These are phyloP conservation scores for Hyphantria cunea DNA, from an alignment of 1,140 invertebrate genomes.

Conservation along the genomic window DNA sequence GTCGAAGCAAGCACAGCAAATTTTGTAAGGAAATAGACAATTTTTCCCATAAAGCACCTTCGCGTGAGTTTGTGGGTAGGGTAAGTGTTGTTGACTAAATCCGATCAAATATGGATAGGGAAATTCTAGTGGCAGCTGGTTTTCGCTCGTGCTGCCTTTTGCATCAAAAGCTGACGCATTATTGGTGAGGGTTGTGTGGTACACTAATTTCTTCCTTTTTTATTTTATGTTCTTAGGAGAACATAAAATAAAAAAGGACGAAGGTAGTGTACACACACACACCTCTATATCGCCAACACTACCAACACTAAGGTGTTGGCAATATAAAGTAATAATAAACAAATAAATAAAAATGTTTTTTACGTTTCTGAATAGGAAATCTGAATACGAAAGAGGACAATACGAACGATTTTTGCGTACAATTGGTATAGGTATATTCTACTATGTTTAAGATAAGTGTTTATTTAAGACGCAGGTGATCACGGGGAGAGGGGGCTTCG, in stretches of 20 bases:
- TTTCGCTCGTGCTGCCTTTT: slow-evolving; percentile 32
- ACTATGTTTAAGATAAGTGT: too few relatives aligned
- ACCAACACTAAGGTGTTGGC: too few relatives aligned
- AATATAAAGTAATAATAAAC: too few relatives aligned
- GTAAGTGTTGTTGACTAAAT: slow-evolving; percentile 46
- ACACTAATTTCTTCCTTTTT: background rate
- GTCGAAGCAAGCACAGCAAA: slow-evolving; percentile 24
- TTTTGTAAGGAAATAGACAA: slow-evolving; percentile 23
- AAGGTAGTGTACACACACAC: slow-evolving; percentile 12
- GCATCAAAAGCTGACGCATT: slow-evolving; percentile 31
- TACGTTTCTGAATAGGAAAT: too few relatives aligned
- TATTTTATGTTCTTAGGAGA: slow-evolving; percentile 23
- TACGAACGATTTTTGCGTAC: too few relatives aligned
- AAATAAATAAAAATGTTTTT: too few relatives aligned
- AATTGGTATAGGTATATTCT: too few relatives aligned
- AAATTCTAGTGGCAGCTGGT: slow-evolving; percentile 37
- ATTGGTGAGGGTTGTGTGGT: slow-evolving; percentile 20
- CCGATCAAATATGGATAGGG: slow-evolving; percentile 48
- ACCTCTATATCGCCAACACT: too few relatives aligned
- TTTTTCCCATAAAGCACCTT: slow-evolving; percentile 38
- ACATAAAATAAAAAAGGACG: too few relatives aligned
- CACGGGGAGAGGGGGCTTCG: too few relatives aligned
- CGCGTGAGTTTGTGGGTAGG: slow-evolving; percentile 35
- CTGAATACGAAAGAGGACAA: too few relatives aligned
- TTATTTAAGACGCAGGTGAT: too few relatives aligned